Base-by-base conservation (phyloP, 2,888 invertebrate genomes). In the Amphipyra tragopoginis region DNA sequence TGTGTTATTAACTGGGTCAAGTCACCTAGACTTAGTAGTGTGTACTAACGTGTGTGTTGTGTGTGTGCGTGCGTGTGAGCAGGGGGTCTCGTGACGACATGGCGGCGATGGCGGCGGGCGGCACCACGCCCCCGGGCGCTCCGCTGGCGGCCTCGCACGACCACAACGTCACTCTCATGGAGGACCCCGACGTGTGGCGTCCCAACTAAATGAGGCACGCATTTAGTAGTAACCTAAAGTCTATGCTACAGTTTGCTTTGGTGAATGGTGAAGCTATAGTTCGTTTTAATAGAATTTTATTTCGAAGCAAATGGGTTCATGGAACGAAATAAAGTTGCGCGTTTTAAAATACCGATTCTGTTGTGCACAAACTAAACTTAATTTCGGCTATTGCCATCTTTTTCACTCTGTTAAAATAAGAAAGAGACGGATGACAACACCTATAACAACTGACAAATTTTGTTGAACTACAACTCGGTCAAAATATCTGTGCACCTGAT, bases 101-200 rank as follows among this genome's bases (percentile, higher is more conserved):
- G 97, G 97, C 97, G 73, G 97, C 97, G 81, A 97, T 97, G 95
- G 96, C 96, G 86, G 96, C 96, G 84, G 96, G 96, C 83, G 96
- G 96, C 85, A 95, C 95, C 86, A 94, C 95, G 80, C 96, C 96
- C 79, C 96, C 96, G 88, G 96, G 96, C 87, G 94, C 86, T 29
- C 90, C 93, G 81, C 93, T 89, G 75, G 75, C 84, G 70, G 77
- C 82, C 70, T 83, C 91, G 70, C 94, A 95, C 82, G 95, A 96
- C 89, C 96, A 96, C 94, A 97, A 96, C 95, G 97, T 97, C 87
- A 98, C 98, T 70, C 96, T 98, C 83, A 98, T 98, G 98, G 98
- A 98, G 95, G 98, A 98, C 95, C 98, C 98, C 70, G 98, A 98
- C 95, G 97, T 98, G 86, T 98, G 98, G 98, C 97, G 98, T 94